Conservation (phyloP, 30 jellyfish, hydroid and myxozoan genomes). For the Clytia hemisphaerica region DNA sequence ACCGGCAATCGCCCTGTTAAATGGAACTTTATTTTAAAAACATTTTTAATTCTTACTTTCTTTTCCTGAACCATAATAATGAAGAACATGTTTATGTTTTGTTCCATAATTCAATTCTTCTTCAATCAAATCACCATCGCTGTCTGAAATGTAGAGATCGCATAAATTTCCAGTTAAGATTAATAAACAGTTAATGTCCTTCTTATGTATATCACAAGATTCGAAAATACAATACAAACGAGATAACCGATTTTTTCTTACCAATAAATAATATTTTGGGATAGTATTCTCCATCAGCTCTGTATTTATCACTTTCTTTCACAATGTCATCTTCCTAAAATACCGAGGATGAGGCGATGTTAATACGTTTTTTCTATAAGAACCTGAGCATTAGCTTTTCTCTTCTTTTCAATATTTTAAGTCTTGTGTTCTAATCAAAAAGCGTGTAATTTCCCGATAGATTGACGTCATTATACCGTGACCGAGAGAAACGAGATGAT, state of each 20-base stretch:
- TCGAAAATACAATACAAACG: neutral
- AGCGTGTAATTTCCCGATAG: too few relatives aligned
- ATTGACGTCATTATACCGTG: too few relatives aligned
- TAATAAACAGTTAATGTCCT: too few relatives aligned
- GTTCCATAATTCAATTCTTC: conserved; percentile 88
- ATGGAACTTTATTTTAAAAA: too few relatives aligned
- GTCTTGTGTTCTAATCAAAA: too few relatives aligned
- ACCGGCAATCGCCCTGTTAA: too few relatives aligned
- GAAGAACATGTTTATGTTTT: conserved; percentile 81
- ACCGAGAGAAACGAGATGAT: neutral
- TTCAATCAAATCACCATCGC: conserved; percentile 54
- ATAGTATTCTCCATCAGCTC: conserved; percentile 88
- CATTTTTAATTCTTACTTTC: conserved; percentile 51
- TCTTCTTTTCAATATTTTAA: too few relatives aligned
- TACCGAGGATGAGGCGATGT: too few relatives aligned
- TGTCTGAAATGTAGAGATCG: conserved; percentile 34
- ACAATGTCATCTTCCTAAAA: conserved; percentile 60
- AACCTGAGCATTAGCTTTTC: too few relatives aligned
- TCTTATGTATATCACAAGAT: neutral
- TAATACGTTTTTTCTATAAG: too few relatives aligned
- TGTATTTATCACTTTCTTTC: conserved; percentile 35
- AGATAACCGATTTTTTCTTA: conserved; percentile 15
- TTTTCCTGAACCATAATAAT: conserved; percentile 79
- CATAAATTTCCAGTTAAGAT: neutral
- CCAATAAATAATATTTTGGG: conserved; percentile 86